Conservation (phyloP, 2,113 vertebrate genomes). For the Lasiurus borealis region DNA sequence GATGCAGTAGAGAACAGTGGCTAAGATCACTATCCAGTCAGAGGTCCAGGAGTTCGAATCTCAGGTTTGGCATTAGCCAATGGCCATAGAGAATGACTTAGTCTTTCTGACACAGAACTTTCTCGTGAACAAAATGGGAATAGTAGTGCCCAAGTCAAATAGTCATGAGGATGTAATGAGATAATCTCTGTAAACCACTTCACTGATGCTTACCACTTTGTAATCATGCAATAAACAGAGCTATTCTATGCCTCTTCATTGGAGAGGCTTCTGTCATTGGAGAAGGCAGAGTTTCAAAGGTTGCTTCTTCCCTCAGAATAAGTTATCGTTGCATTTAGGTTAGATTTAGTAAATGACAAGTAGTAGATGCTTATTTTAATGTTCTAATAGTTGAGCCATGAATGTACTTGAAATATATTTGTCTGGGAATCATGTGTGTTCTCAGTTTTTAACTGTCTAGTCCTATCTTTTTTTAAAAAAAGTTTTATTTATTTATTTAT, state of each 20-base stretch:
- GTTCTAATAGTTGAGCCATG: not conserved
- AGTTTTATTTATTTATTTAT: too few relatives aligned
- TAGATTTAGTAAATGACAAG: not conserved
- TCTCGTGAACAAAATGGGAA: not conserved
- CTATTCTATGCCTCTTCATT: not conserved
- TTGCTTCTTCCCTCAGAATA: not conserved
- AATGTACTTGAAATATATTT: not conserved
- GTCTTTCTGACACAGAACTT: not conserved
- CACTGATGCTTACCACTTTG: not conserved
- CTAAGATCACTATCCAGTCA: not conserved
- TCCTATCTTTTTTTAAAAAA: too few relatives aligned
- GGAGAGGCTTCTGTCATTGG: not conserved
- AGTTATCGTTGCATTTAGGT: not conserved
- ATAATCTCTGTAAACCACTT: not conserved
- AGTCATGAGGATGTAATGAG: not conserved
- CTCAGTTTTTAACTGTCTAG: not conserved
- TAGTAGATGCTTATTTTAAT: not conserved
- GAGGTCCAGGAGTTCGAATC: not conserved
- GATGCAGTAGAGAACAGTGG: not conserved
- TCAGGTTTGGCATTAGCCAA: not conserved
- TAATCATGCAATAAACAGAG: not conserved
- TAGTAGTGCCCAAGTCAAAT: not conserved
- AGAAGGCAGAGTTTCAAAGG: not conserved
- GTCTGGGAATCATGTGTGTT: not conserved
- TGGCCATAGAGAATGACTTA: not conserved